phyloP scores from a whole-genome alignment of 2,113 vertebrate genomes.

The Dicentrarchus labrax region DNA sequence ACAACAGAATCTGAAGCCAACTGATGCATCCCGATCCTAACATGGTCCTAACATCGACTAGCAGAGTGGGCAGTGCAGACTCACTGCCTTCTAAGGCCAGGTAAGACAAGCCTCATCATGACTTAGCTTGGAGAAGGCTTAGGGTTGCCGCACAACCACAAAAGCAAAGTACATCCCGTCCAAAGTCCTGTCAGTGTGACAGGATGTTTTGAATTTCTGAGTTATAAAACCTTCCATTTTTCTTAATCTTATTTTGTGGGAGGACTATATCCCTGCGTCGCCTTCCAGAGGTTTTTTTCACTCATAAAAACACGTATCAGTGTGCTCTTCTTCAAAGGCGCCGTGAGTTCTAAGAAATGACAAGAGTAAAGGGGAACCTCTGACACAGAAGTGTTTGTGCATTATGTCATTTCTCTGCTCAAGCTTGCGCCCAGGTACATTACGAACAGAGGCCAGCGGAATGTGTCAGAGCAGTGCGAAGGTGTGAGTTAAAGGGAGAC shows the following conservation, averaged over 20 bases:
- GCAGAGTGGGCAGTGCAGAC: conserved; percentile 35
- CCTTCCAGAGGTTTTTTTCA: conserved; percentile 16
- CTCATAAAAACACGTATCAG: conserved; percentile 16
- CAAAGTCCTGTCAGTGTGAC: conserved; percentile 44
- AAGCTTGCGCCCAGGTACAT: background rate
- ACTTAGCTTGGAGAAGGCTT: conserved; percentile 26
- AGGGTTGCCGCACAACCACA: conserved; percentile 32
- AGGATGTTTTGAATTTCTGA: conserved; percentile 52
- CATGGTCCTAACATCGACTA: conserved; percentile 48
- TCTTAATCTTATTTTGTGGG: conserved; percentile 41
- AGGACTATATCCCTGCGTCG: background rate
- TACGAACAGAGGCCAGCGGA: conserved; percentile 20
- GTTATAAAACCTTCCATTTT: conserved; percentile 30
- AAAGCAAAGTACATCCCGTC: conserved; percentile 43
- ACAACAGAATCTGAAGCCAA: conserved; percentile 28
- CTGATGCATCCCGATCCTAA: conserved; percentile 42
- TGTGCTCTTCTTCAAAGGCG: conserved; percentile 3
- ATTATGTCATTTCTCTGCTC: conserved; percentile 21
- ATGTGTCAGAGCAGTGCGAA: conserved; percentile 41
- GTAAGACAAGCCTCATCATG: conserved; percentile 28
- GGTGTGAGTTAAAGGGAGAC: conserved; percentile 20
- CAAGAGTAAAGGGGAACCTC: background rate
- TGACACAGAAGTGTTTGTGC: conserved; percentile 18
- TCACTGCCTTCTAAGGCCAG: conserved; percentile 67
- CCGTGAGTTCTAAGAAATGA: background rate